Evolutionary conservation across 2,797 vertebrate species (phyloP), one percentile per base, ranked within the genome.

Genomic region (Sebastes vulpes): DNA sequence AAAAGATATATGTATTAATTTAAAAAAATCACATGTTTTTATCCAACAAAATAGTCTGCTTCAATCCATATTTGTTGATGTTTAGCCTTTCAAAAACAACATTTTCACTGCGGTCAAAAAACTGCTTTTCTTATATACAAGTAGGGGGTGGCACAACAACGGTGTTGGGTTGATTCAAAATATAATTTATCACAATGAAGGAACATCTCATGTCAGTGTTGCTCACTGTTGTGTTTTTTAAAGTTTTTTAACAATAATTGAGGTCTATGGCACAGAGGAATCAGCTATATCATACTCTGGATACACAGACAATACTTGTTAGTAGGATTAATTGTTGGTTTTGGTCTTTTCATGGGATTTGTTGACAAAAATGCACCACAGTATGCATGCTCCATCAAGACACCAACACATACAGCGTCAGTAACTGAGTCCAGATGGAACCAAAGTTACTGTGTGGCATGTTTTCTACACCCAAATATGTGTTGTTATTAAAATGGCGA

Each of bases 401-500:
- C 28, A 84, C 11, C 38, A 67, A 72, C 16, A 67, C 12, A 57
- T 11, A 61, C 42, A 59, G 48, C 5, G 1, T 29, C 25, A 16
- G 1, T 42, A 68, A 74, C 26, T 0, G 3, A 32, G 25, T 59
- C n/a, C 20, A 76, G 26, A 76, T 38, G 59, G 28, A 72, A 54
- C 26, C 14, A 3, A 28, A 69, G 54, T 57, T 18, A 57, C 35
- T 42, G 35, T 65, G 66, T 23, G 23, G 11, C 28, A 23, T 76
- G 61, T 72, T 86, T 69, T 72, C 54, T 54, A n/a, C 59, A 74
- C 29, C 42, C 52, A 46, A n/a, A 32, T 67, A 38, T 25, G 54
- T 83, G 78, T 70, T 25, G 26, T 31, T 68, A 42, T 73, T 65
- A 58, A 72, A 75, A 76, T 38, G 28, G 20, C 61, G 65, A 58